phyloP scores from a whole-genome alignment of 1,140 invertebrate genomes.

The Micrasema longulum region DNA sequence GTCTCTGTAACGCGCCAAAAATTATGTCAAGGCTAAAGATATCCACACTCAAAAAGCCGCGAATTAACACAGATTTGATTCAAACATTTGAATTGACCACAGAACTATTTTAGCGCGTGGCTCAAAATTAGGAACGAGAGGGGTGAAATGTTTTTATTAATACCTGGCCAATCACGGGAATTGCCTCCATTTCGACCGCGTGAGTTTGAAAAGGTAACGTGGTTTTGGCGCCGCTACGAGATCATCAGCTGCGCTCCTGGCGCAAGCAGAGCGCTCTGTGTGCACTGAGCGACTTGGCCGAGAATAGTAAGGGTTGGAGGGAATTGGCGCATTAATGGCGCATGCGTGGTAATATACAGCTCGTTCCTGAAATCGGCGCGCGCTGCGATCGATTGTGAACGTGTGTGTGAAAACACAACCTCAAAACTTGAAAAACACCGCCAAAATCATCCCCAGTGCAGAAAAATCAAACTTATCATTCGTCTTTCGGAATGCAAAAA shows the following conservation, averaged over 20 bases:
- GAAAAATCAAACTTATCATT: not conserved
- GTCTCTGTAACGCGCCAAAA: slow-evolving; percentile 35
- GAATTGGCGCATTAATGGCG: slow-evolving; percentile 44
- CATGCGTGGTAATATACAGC: slow-evolving; percentile 20
- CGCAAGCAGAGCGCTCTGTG: slow-evolving; percentile 41
- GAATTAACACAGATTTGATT: slow-evolving; percentile 10
- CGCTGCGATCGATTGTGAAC: slow-evolving; percentile 44
- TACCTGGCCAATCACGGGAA: no score
- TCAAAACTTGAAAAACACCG: not conserved
- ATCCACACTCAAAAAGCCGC: slow-evolving; percentile 10
- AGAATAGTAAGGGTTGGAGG: slow-evolving; percentile 41
- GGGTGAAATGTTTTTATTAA: no score
- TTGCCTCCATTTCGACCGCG: slow-evolving; percentile 7
- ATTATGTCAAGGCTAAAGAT: slow-evolving; percentile 43
- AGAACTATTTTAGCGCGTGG: no score
- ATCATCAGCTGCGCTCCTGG: not conserved
- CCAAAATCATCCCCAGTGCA: not conserved
- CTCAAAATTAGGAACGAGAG: no score
- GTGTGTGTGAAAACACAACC: slow-evolving; percentile 35
- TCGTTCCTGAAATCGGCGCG: slow-evolving; percentile 23
- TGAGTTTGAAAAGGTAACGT: slow-evolving; percentile 15
- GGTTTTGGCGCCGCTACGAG: slow-evolving; percentile 6
- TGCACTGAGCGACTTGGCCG: slow-evolving; percentile 13
- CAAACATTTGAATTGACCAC: no score
- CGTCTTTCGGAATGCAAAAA: not conserved